Base-by-base conservation (phyloP, 2,113 vertebrate genomes). In the Brachyhypopomus gauderio region DNA sequence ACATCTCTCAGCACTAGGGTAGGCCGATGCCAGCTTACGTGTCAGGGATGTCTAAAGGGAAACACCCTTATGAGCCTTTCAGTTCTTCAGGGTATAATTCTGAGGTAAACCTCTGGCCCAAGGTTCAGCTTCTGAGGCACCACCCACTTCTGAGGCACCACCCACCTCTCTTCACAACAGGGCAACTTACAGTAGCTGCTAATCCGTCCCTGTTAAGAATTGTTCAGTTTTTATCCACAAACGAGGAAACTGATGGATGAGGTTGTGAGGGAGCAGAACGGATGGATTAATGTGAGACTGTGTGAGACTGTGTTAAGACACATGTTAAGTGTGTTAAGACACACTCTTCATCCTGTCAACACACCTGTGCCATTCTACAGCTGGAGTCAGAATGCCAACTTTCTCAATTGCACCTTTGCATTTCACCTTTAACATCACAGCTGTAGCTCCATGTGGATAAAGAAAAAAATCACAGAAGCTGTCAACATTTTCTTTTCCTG, bases 181-280 rank as follows among this genome's bases (percentile, higher is more conserved):
- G 84, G 83, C 55, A 77, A 66, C 80, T 89, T 91, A 89, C 91
- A 87, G 90, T 89, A 91, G 89, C 82, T 83, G 84, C 86, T 92
- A 86, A 92, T 92, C 88, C 91, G 87, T 91, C 91, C 90, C 87
- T 86, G 81, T 90, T 89, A 23, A 82, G 87, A 89, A 82, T 87
- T 86, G 89, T 58, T 56, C 3, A 4, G 19, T 48, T 52, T 52
- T 22, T 48, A 48, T 45, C 19, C 64, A 19, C 45, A 38, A 25
- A 55, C n/a, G 25, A 56, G 7, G 88, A 88, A 88, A 87, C 74
- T 88, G 88, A 75, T 60, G 73, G 83, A 81, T 85, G 80, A 81
- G 78, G 78, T 78, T 45, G 27, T 52, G 70, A 63, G 82, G 71
- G 78, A 77, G 75, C 63, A 77, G 62, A 77, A 72, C 5, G 23